Evolutionary conservation across 2,113 vertebrate species (phyloP), one percentile per base, ranked within the genome.

Genomic region (Xiphophorus maculatus): DNA sequence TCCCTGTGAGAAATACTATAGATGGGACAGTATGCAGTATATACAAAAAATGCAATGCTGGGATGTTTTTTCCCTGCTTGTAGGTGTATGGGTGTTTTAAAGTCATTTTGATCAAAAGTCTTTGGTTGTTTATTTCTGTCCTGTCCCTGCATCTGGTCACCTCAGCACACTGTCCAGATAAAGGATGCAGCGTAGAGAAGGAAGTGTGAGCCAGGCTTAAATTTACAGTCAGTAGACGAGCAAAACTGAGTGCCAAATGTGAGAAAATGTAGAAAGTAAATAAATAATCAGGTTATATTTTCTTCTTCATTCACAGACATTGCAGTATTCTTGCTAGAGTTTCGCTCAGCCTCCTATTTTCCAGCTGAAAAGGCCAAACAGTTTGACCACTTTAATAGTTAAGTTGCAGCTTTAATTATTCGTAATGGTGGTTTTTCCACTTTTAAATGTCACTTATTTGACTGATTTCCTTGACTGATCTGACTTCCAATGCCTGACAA

Each of bases 1-100:
- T 77, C 60, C 66, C 63, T 75, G 74, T 85, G 80, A 77, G 63
- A 84, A 79, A 44, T 62, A 28, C 22, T 58, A 3, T 58, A 58
- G 51, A 58, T 58, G 51, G 25, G 51, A n/a, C 51, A n/a, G 33
- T 7, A 33, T 33, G 8, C 33, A 33, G 8, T 35, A 8, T 35
- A 48, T n/a, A 42, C n/a, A 67, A 4, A 1, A 33, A 9, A 63
- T 32, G 2, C 62, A 33, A 29, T 32, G 15, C n/a, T 44, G 35
- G 9, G 35, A n/a, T 28, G 7, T 37, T 37, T 11, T 37, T 37
- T 11, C 35, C 10, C 35, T 10, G 10, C 10, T 37, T 37, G 2
- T 37, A 9, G 35, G 35, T 37, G 35, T 37, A 6, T 37, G 0
- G 35, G 35, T 37, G 2, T 37, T 64, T 17, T 22, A 9, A 22